A percentile compares a stretch with the other conserved stretches of the same genome.
Conservation (phyloP, 2,888 invertebrate species). For the Argynnis bischoffii region DNA sequence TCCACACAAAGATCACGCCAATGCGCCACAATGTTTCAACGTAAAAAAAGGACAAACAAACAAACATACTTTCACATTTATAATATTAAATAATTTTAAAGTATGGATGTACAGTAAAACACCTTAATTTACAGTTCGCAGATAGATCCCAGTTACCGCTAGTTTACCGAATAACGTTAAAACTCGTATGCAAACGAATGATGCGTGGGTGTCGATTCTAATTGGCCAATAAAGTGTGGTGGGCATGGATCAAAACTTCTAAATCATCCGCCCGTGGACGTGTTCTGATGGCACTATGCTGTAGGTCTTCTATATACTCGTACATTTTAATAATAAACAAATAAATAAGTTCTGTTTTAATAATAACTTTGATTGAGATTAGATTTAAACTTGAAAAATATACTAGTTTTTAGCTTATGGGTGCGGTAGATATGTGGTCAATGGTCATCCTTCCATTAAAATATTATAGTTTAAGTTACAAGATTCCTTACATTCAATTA, state of each 20-base stretch:
- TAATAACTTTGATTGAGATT: constrained; percentile 6
- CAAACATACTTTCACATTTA: too few species aligned
- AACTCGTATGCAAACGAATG: constrained; percentile 51
- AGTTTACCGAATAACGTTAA: constrained; percentile 26
- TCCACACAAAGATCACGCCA: too few species aligned
- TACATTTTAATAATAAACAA: constrained; percentile 13
- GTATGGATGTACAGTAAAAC: not conserved
- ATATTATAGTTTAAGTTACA: too few species aligned
- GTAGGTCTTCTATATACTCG: constrained; percentile 34
- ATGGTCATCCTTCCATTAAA: too few species aligned
- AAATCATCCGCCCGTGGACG: constrained; percentile 36
- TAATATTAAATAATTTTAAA: too few species aligned
- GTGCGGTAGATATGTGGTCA: too few species aligned
- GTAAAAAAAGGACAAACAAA: too few species aligned
- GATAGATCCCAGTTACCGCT: constrained; percentile 6
- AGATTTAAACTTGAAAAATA: too few species aligned
- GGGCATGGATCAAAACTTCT: constrained; percentile 37
- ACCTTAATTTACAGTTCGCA: constrained; percentile 13
- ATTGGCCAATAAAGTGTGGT: constrained; percentile 60
- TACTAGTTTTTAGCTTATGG: too few species aligned
- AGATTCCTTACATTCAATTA: too few species aligned
- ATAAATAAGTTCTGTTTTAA: constrained; percentile 15
- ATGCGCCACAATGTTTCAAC: too few species aligned
- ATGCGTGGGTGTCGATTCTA: constrained; percentile 58
- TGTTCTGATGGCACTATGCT: constrained; percentile 31